Evolutionary conservation across 2,113 vertebrate genomes (phyloP).

Genomic region (Burhinus oedicnemus): DNA sequence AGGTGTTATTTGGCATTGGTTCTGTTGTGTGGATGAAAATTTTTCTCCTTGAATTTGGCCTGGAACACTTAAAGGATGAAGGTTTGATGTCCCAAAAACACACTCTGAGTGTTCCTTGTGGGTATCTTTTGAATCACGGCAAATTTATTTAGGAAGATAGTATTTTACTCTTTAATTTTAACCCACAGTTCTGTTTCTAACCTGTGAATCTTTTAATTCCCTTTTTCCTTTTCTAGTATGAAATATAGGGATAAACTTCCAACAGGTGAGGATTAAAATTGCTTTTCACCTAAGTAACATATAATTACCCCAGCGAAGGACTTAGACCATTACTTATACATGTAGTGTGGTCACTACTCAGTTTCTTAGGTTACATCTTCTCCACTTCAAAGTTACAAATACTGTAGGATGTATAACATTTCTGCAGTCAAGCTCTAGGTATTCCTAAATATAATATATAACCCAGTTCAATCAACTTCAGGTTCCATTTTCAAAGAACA

Average conservation of each 20-base stretch:
- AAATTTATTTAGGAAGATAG: not conserved
- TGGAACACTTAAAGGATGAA: not conserved
- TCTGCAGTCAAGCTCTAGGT: not conserved
- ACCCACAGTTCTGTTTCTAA: not conserved
- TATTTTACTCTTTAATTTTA: not conserved
- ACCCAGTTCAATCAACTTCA: constrained; percentile 17
- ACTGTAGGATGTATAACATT: not conserved
- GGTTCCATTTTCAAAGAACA: constrained; percentile 23
- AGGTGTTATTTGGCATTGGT: not conserved
- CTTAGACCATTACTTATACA: not conserved
- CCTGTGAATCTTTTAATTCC: not conserved
- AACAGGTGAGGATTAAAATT: not conserved
- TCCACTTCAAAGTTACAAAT: not conserved
- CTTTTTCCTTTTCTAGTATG: not conserved
- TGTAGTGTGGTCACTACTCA: not conserved
- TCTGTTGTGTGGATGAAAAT: not conserved
- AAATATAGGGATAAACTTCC: not conserved
- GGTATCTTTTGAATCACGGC: not conserved
- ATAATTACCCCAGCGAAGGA: not conserved
- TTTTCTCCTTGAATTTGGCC: not conserved
- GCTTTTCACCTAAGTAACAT: not conserved
- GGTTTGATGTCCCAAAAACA: not conserved
- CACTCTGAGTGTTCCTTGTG: not conserved
- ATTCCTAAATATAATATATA: not conserved
- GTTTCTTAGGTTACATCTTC: not conserved